Conservation (phyloP, 1,140 invertebrate species). For the Monochamus saltuarius region DNA sequence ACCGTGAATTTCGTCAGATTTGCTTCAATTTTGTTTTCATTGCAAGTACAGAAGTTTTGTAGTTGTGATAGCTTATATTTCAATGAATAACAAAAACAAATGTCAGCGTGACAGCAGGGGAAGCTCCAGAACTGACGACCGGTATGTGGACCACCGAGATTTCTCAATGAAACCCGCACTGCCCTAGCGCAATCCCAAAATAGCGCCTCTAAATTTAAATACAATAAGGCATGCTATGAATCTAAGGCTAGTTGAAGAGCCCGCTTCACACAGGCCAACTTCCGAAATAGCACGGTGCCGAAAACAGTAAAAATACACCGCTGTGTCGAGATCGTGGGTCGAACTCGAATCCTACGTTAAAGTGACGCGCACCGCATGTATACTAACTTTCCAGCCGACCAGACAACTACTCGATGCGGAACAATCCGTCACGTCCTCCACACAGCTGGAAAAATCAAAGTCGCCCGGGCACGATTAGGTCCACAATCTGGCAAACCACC, state of each 20-base stretch:
- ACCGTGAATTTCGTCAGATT: too few species aligned
- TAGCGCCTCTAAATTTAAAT: constrained; percentile 7
- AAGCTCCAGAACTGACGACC: too few species aligned
- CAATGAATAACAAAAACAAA: too few species aligned
- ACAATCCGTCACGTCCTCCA: neutral
- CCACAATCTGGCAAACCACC: too few species aligned
- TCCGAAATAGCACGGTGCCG: constrained; percentile 14
- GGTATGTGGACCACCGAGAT: neutral
- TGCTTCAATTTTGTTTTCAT: too few species aligned
- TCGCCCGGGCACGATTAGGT: too few species aligned
- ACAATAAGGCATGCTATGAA: constrained; percentile 9
- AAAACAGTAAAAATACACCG: constrained; percentile 19
- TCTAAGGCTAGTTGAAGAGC: constrained; percentile 14
- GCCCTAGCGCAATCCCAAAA: constrained; percentile 3
- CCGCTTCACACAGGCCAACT: constrained; percentile 13
- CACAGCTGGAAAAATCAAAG: neutral
- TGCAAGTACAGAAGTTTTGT: too few species aligned
- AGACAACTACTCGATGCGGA: constrained; percentile 10
- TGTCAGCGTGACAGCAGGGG: too few species aligned
- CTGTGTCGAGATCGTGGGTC: constrained; percentile 8
- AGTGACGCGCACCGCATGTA: constrained; percentile 32
- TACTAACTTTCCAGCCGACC: constrained; percentile 27
- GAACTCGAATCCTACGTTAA: constrained; percentile 9
- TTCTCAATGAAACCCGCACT: constrained; percentile 4
- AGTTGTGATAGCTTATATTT: too few species aligned